Evolutionary conservation across 1,140 invertebrate genomes (phyloP), one percentile per base, ranked within the genome.

Genomic region (Anthonomus grandis): DNA sequence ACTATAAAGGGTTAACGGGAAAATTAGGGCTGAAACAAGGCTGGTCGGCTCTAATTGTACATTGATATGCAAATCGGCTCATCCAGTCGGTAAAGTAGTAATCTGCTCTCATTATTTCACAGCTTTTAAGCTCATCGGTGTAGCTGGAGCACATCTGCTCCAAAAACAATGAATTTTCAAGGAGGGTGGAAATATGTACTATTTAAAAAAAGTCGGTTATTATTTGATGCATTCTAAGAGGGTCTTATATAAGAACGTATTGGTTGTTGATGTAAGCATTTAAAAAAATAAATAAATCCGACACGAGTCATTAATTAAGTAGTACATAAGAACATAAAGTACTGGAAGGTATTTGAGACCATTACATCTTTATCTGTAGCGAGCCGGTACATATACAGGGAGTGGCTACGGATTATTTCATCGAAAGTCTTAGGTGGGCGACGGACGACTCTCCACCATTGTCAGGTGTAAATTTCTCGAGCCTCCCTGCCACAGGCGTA

Each of bases 381-480:
- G 49, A 36, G 47, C 38, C 38, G 49, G 53, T 52, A 65, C n/a
- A n/a, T n/a, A n/a, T n/a, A n/a, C n/a, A n/a, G 64, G 67, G 69
- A 65, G 69, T 69, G 69, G 69, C 62, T 46, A 19, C 3, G 60
- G 66, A 70, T 70, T 69, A 70, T 70, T 70, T 69, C 69, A 70
- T 69, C 52, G 52, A 5, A 22, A 19, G 31, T 69, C 67, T 48
- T 57, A 66, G 63, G 69, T 70, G 69, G 69, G 69, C 69, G 69
- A 66, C 60, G 55, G 48, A 57, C 62, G 60, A 63, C 66, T 59
- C n/a, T n/a, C 47, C 44, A 49, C 65, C 52, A 69, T 70, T 69
- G 69, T 70, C 67, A 69, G 65, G 69, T 70, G 69, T 70, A 70
- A 70, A 70, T 70, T 70, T 67, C 57, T 55, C 61, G 57, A 45